Conservation (phyloP, 2,888 invertebrate species). For the Drosophila atripex region DNA sequence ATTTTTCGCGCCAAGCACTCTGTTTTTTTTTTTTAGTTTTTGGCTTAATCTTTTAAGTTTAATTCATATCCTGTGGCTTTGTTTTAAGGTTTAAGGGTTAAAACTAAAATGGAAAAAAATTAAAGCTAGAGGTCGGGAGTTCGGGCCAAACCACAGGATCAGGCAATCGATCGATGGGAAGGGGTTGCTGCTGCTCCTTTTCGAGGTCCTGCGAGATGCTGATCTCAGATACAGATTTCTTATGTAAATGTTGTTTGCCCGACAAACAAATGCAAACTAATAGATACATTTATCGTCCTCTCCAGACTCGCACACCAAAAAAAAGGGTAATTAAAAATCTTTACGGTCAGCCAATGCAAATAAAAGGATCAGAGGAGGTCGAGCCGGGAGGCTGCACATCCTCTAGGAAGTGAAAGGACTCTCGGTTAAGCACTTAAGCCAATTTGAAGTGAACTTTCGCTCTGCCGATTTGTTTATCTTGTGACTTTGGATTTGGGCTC, state of each 20-base stretch:
- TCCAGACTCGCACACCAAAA: background rate
- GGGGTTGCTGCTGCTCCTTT: conserved; percentile 48
- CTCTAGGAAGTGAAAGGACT: background rate
- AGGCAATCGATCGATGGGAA: conserved; percentile 53
- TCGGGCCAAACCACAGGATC: conserved; percentile 47
- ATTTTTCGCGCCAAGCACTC: conserved; percentile 13
- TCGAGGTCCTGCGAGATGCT: background rate
- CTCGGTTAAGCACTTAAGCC: conserved; percentile 52
- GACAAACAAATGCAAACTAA: conserved; percentile 72
- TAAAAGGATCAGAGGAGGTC: conserved; percentile 45
- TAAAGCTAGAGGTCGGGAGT: conserved; percentile 8
- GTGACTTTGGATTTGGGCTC: conserved; percentile 37
- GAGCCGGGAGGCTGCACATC: conserved; percentile 37
- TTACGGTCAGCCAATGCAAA: conserved; percentile 51
- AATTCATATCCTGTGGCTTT: background rate
- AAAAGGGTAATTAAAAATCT: conserved; percentile 55
- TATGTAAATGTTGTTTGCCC: conserved; percentile 71
- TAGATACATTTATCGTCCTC: conserved; percentile 63
- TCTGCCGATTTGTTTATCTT: conserved; percentile 46
- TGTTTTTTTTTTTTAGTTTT: conserved; percentile 11
- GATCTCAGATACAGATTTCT: conserved; percentile 30
- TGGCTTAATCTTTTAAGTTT: background rate
- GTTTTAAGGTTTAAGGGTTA: background rate
- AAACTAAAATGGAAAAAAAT: background rate
- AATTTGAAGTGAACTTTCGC: conserved; percentile 42